These are phyloP conservation scores for Gnatocerus cornutus DNA, from an alignment of 2,888 invertebrate genomes.

Conservation along the genomic window DNA sequence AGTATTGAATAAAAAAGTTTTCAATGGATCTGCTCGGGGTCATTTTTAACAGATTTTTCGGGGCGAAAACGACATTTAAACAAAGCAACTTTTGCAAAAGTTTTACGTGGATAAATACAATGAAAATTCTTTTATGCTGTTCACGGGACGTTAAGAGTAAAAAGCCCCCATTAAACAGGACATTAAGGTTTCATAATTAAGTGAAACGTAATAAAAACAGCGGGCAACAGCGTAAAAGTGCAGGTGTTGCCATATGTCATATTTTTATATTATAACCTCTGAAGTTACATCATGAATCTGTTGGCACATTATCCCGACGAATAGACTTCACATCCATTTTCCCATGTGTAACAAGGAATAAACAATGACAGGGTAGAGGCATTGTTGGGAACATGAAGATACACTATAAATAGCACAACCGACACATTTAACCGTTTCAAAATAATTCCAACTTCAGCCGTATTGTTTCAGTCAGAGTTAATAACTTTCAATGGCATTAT, in stretches of 20 bases:
- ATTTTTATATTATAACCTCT: constrained; percentile 13
- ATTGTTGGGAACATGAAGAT: constrained; percentile 41
- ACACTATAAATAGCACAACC: constrained; percentile 32
- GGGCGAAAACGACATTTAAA: too few relatives aligned
- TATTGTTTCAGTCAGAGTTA: constrained; percentile 40
- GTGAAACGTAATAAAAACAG: constrained; percentile 36
- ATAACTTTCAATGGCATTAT: constrained; percentile 41
- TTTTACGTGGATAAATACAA: constrained; percentile 32
- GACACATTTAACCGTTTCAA: constrained; percentile 40
- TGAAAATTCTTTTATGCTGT: constrained; percentile 43
- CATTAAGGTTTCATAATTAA: constrained; percentile 43
- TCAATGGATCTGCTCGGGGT: too few relatives aligned
- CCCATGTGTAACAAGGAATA: constrained; percentile 18
- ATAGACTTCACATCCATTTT: constrained; percentile 19
- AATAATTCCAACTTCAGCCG: constrained; percentile 42
- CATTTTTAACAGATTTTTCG: too few relatives aligned
- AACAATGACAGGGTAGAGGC: constrained; percentile 26
- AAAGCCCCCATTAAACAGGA: constrained; percentile 37
- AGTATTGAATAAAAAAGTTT: too few relatives aligned
- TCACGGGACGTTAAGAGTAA: constrained; percentile 40
- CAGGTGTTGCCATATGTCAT: constrained; percentile 35
- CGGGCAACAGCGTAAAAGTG: constrained; percentile 18
- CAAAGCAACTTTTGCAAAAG: constrained; percentile 16
- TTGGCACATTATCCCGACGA: constrained; percentile 12
- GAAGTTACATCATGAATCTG: constrained; percentile 20